Evolutionary conservation across 2,797 vertebrate genomes (phyloP), one percentile per base, ranked within the genome.

Genomic region (Steatocranus sp.): DNA sequence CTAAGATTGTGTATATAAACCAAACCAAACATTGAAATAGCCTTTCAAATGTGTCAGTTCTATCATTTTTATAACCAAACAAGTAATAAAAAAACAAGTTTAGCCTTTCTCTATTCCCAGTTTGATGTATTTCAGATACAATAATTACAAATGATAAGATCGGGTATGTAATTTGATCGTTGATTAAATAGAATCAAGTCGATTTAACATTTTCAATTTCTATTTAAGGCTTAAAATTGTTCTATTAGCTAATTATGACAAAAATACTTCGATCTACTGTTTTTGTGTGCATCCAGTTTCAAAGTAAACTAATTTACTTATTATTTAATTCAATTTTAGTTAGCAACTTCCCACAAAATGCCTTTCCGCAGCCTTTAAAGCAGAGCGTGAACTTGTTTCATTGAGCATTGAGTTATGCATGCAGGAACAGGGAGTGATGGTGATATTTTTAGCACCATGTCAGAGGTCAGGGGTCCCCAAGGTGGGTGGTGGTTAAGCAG

Each of bases 381-480:
- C 58, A 81, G 25, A 73, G 43, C 5, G 3, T 48, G 68, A 73
- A 74, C 27, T 75, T 3, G 53, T 50, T 70, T 36, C 63, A 41
- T 2, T 25, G 78, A 81, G 78, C 75, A 34, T 48, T 74, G 73
- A 75, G 66, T 82, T 70, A 53, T 41, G 56, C 32, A 10, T 30
- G 73, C 50, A 36, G 76, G 15, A 15, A 17, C 68, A 10, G 34
- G 53, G 68, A 78, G 63, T 58, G 80, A 75, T 25, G 76, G 30
- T 38, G 58, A 66, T 50, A 34, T 74, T 79, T 81, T 79, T 73
- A 53, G 51, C 58, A 18, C 27, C 20, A n/a, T 83, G 85, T 85
- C 88, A 79, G 81, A 89, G 83, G 85, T 87, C 83, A 49, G 63
- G 17, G 83, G 83, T 85, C 75, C 20, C 78, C 27, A 7, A 79